Conservation (phyloP, 2,797 vertebrate species). For the Brachymystax lenok region DNA sequence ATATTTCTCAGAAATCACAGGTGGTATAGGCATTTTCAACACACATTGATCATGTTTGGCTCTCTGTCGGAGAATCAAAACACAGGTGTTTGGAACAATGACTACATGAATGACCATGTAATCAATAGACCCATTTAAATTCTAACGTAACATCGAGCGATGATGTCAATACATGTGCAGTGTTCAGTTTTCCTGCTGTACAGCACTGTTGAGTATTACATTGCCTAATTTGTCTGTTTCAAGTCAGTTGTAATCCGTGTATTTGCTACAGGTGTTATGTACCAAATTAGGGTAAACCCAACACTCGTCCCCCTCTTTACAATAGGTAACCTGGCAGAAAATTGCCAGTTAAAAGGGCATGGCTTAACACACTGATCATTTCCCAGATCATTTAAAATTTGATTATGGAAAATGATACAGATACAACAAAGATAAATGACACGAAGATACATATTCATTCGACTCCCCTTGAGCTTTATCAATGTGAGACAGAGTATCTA, state of each 20-base stretch:
- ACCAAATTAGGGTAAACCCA: neutral
- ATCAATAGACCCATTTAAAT: too few species aligned
- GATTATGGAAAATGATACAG: neutral
- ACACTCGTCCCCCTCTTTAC: neutral
- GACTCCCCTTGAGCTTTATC: neutral
- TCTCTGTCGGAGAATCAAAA: too few species aligned
- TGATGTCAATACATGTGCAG: too few species aligned
- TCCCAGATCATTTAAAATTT: neutral
- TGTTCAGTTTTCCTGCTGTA: too few species aligned
- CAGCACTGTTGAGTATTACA: too few species aligned
- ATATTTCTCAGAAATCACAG: neutral
- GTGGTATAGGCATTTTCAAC: too few species aligned
- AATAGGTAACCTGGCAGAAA: neutral
- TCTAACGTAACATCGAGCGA: too few species aligned
- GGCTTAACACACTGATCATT: neutral
- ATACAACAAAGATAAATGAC: neutral
- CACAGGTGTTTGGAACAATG: too few species aligned
- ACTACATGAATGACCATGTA: too few species aligned
- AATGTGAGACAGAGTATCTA: neutral
- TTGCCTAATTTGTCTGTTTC: too few species aligned
- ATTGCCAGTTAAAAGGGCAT: neutral
- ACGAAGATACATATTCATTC: neutral
- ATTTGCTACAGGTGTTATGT: neutral
- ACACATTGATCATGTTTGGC: too few species aligned
- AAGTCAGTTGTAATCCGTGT: too few species aligned